These are phyloP conservation scores for Pantherophis alleghaniensis DNA, from an alignment of 2,797 vertebrate species.

Conservation along the genomic window DNA sequence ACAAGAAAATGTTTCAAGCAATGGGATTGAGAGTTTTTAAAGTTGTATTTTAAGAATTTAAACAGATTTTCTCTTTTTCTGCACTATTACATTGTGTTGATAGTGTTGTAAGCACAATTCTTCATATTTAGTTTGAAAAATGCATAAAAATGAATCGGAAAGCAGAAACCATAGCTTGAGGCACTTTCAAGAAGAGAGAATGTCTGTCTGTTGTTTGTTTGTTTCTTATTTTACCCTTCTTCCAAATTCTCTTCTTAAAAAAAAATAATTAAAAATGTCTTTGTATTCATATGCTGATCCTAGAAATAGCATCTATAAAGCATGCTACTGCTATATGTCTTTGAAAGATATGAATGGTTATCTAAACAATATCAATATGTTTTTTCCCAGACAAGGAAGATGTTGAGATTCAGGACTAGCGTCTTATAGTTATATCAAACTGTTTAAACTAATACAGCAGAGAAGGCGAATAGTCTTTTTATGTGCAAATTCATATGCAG, in stretches of 20 bases:
- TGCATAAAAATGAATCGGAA: not conserved
- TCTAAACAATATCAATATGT: not conserved
- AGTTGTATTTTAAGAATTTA: not conserved
- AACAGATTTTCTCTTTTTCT: not conserved
- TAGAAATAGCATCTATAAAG: not conserved
- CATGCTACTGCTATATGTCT: not conserved
- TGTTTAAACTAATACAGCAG: not conserved
- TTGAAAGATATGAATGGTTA: not conserved
- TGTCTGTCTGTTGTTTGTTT: not conserved
- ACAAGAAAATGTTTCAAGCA: not conserved
- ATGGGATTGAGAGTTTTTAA: not conserved
- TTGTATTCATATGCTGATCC: not conserved
- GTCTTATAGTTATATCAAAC: not conserved
- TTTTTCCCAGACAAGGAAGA: not conserved
- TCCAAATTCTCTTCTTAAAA: not conserved
- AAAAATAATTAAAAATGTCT: not conserved
- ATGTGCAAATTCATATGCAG: not conserved
- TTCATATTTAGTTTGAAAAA: not conserved
- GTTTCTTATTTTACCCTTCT: not conserved
- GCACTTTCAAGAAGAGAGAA: not conserved
- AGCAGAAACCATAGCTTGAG: not conserved
- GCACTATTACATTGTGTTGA: not conserved
- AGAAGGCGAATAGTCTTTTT: not conserved
- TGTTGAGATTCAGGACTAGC: not conserved
- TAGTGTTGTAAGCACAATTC: not conserved